Percentiles rank a stretch among this genome's conserved stretches.
Evolutionary conservation across 2,797 vertebrate genomes (phyloP).

Genomic region (Sphenodon punctatus): DNA sequence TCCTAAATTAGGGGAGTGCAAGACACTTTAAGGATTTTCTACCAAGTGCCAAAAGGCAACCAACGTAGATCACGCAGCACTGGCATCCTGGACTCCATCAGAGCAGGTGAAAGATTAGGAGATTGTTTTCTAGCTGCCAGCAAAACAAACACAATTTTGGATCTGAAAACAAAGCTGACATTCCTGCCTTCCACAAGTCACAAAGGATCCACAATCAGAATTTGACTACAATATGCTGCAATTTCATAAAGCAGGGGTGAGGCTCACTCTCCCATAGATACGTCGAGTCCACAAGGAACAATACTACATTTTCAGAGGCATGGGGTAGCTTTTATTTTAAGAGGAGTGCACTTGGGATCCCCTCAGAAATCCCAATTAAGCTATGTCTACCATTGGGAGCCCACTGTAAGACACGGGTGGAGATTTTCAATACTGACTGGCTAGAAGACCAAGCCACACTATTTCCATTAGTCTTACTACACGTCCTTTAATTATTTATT

Average conservation of each 20-base stretch:
- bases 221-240: background rate
- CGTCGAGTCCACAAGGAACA: background rate
- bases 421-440: background rate
- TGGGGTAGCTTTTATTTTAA: background rate
- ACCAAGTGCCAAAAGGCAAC: background rate
- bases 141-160: background rate
- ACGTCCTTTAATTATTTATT: too few relatives aligned
- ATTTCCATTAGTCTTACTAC: background rate
- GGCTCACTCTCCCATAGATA: background rate
- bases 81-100: background rate
- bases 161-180: background rate
- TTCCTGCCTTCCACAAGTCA: fast-evolving
- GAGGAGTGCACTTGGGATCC: background rate
- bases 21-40: too few relatives aligned
- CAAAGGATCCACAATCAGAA: fast-evolving
- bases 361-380: background rate
- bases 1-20: too few relatives aligned
- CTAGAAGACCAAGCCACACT: background rate
- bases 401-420: background rate
- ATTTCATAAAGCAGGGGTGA: background rate
- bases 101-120: background rate
- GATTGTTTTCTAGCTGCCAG: background rate
- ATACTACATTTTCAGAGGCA: background rate
- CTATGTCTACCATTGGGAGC: background rate
- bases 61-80: background rate